These are phyloP conservation scores for Ornithoptera priamus DNA, from an alignment of 2,888 invertebrate species.

Conservation along the genomic window DNA sequence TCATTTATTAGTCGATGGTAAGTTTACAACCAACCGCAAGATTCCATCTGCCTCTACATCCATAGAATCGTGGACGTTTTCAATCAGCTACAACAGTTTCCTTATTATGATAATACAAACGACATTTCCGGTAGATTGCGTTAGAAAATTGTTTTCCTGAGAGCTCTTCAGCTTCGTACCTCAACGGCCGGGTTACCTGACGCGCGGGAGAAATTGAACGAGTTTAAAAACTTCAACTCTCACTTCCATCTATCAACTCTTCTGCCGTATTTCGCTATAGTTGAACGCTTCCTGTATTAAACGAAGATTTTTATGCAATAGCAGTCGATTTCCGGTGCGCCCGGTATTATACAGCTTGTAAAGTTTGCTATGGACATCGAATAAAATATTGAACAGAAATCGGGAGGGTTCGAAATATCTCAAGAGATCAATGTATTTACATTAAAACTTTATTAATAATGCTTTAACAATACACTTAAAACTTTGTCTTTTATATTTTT, in stretches of 20 bases:
- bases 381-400: no score
- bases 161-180: slow-evolving; percentile 10
- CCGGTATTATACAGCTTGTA: no score
- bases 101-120: slow-evolving; percentile 34
- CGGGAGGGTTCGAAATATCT: no score
- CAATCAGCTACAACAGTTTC: slow-evolving; percentile 32
- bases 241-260: neutral
- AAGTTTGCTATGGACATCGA: no score
- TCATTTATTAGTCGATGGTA: neutral
- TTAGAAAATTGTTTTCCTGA: slow-evolving; percentile 37
- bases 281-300: neutral
- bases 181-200: slow-evolving; percentile 9
- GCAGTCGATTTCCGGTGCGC: no score
- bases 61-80: slow-evolving; percentile 29
- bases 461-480: no score
- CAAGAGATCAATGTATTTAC: no score
- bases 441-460: no score
- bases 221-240: slow-evolving; percentile 15
- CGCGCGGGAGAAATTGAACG: slow-evolving; percentile 18
- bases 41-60: slow-evolving; percentile 9
- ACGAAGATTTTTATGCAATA: no score
- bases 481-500: no score
- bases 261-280: neutral
- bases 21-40: slow-evolving; percentile 27
- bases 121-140: slow-evolving; percentile 36